Conservation (phyloP, 2,888 invertebrate species). For the Erebia palarica region DNA sequence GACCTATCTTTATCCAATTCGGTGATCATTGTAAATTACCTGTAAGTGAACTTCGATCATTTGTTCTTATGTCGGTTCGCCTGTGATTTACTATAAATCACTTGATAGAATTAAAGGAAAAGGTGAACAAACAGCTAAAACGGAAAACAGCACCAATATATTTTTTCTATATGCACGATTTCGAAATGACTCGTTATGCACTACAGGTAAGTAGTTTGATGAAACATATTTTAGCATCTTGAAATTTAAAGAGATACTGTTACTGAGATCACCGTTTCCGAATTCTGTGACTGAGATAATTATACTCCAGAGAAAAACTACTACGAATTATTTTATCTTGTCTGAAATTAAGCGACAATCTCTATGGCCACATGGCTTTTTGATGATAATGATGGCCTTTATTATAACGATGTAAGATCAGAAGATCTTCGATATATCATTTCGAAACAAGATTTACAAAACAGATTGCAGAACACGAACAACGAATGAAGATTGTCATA, state of each 20-base stretch:
- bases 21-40: too few species aligned
- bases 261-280: neutral
- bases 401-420: slow-evolving; percentile 13
- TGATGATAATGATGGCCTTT: neutral
- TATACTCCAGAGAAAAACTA: neutral
- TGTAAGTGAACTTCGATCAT: too few species aligned
- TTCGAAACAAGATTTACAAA: slow-evolving; percentile 29
- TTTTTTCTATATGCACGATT: too few species aligned
- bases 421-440: slow-evolving; percentile 19
- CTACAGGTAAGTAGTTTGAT: too few species aligned
- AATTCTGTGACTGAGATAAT: neutral
- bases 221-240: too few species aligned
- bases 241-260: neutral
- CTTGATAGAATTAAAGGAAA: neutral
- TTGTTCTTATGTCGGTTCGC: too few species aligned
- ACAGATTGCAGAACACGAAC: slow-evolving; percentile 27
- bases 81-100: too few species aligned
- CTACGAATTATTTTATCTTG: neutral
- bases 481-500: slow-evolving; percentile 40
- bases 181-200: too few species aligned
- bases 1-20: neutral
- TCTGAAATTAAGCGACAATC: neutral
- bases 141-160: too few species aligned
- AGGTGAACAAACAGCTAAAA: neutral
- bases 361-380: neutral